phyloP scores from a whole-genome alignment of 2,888 invertebrate species.

The Campopleginae sp. region DNA sequence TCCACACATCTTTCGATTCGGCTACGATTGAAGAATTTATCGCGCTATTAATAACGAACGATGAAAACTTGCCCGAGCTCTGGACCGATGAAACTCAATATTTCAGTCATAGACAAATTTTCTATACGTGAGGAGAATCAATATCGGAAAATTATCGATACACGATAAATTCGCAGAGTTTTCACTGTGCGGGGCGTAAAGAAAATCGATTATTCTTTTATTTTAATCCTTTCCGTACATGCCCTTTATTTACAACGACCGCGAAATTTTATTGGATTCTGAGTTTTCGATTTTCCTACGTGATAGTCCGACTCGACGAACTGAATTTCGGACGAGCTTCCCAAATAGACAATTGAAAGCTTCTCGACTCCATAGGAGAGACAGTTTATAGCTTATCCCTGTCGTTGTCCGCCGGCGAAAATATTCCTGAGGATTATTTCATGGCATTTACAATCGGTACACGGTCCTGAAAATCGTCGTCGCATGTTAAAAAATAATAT shows the following conservation, averaged over 20 bases:
- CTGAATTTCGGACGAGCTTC: not conserved
- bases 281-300: not conserved
- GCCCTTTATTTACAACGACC: no score
- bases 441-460: slow-evolving; percentile 60
- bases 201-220: not conserved
- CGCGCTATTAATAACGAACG: not conserved
- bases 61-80: not conserved
- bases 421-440: slow-evolving; percentile 45
- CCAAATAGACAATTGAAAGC: not conserved
- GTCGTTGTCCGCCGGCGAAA: slow-evolving; percentile 25
- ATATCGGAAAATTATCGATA: no score
- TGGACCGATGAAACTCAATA: not conserved
- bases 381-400: not conserved
- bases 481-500: slow-evolving; percentile 26
- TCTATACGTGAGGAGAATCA: no score
- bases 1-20: not conserved
- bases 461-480: slow-evolving; percentile 46
- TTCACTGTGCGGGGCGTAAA: not conserved
- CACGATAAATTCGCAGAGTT: no score
- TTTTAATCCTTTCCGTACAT: no score
- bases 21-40: slow-evolving; percentile 13
- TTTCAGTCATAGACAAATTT: not conserved
- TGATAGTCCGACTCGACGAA: not conserved
- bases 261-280: not conserved
- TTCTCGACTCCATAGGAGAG: no score